phyloP scores from a whole-genome alignment of 92 coral and sea anemone species.

The Palythoa grandis region DNA sequence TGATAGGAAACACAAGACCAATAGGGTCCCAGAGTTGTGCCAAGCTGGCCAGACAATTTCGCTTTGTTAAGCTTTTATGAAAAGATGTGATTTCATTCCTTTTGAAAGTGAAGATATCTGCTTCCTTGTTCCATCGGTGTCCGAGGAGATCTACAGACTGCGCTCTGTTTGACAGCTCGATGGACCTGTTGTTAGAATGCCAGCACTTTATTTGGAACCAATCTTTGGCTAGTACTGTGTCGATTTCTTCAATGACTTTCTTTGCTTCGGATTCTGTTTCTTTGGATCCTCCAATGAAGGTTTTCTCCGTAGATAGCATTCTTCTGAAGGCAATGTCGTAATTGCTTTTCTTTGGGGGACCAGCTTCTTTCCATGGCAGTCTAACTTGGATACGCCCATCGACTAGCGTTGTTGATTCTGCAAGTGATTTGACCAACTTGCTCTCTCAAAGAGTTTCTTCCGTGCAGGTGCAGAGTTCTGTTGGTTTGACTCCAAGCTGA shows the following conservation, averaged over 20 bases:
- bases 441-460: conserved; percentile 44
- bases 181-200: conserved; percentile 48
- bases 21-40: conserved; percentile 81
- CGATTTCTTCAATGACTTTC: conserved; percentile 51
- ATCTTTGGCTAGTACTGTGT: conserved; percentile 58
- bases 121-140: conserved; percentile 61
- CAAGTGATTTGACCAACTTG: conserved; percentile 55
- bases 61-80: conserved; percentile 29
- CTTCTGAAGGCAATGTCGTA: conserved; percentile 61
- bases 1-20: conserved; percentile 61
- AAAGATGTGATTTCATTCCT: conserved; percentile 39
- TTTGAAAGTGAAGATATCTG: conserved; percentile 63
- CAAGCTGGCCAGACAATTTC: conserved; percentile 54
- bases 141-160: conserved; percentile 57
- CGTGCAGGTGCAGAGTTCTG: conserved; percentile 54
- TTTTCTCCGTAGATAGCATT: conserved; percentile 57
- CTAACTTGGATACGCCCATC: conserved; percentile 56
- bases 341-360: conserved; percentile 58
- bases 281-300: conserved; percentile 65
- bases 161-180: conserved; percentile 51
- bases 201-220: conserved; percentile 55
- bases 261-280: conserved; percentile 44
- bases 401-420: conserved; percentile 49
- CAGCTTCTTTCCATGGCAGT: conserved; percentile 57
- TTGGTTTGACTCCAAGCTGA: conserved; percentile 60